These are phyloP conservation scores for Taxidea taxus DNA, from an alignment of 2,113 vertebrate genomes.

Conservation along the genomic window DNA sequence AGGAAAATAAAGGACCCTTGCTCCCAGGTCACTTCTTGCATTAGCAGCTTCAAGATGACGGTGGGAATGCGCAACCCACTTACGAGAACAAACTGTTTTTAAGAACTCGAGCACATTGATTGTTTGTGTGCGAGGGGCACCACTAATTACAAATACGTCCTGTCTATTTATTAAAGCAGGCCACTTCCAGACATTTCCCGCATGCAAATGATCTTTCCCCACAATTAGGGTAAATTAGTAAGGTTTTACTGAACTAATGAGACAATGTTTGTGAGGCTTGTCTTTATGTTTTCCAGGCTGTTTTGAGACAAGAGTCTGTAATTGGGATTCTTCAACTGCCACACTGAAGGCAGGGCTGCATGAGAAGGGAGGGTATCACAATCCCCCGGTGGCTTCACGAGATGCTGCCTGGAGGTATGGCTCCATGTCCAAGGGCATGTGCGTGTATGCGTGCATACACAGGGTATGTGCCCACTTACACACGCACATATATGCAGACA, in stretches of 20 bases:
- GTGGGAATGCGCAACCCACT: constrained; percentile 22
- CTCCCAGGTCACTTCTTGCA: constrained; percentile 5
- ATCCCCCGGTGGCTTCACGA: background rate
- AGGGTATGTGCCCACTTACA: background rate
- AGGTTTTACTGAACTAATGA: constrained; percentile 77
- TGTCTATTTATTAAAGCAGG: constrained; percentile 72
- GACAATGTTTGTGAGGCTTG: constrained; percentile 70
- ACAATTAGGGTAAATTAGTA: constrained; percentile 76
- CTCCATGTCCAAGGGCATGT: background rate
- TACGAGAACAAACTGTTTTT: constrained; percentile 63
- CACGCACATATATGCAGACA: background rate
- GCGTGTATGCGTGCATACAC: background rate
- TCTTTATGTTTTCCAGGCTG: constrained; percentile 59
- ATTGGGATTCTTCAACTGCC: constrained; percentile 58
- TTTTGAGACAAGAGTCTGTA: constrained; percentile 65
- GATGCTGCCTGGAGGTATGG: background rate
- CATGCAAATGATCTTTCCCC: constrained; percentile 63
- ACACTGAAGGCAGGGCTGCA: constrained; percentile 2
- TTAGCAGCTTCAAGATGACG: constrained; percentile 41
- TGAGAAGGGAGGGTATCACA: background rate
- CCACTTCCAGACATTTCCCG: constrained; percentile 60
- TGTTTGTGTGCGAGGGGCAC: constrained; percentile 46
- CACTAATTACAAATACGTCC: constrained; percentile 67
- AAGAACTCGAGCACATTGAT: constrained; percentile 60
- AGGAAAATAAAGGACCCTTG: background rate